phyloP scores from a whole-genome alignment of 2,113 vertebrate genomes.

The Arizona elegans region DNA sequence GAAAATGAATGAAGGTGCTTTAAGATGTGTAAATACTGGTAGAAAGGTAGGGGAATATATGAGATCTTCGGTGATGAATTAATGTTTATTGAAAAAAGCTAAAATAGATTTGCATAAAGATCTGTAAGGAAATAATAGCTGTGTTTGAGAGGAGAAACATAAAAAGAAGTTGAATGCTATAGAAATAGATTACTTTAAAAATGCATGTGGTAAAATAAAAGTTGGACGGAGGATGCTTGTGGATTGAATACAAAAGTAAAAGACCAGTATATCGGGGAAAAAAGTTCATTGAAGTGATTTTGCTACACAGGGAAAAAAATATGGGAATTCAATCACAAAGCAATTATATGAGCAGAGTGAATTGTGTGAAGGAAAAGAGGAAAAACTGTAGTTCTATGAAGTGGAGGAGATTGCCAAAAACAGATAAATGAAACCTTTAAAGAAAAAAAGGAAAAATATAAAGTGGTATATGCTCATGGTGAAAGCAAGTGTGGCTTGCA shows the following conservation, averaged over 20 bases:
- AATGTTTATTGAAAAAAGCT: neutral
- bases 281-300: neutral
- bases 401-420: neutral
- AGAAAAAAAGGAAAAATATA: neutral
- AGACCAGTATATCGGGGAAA: neutral
- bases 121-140: neutral
- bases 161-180: neutral
- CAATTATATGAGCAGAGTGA: neutral
- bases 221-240: neutral
- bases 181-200: neutral
- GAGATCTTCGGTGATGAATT: neutral
- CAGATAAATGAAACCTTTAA: neutral
- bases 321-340: neutral
- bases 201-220: neutral
- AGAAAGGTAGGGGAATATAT: neutral
- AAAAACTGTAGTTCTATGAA: neutral
- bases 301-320: neutral
- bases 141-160: neutral
- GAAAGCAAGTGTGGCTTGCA: neutral
- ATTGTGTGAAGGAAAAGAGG: neutral
- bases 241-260: neutral
- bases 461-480: neutral
- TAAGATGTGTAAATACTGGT: neutral
- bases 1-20: neutral
- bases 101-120: neutral